Conservation (phyloP, 2,888 invertebrate species). For the Pheosia tremula region DNA sequence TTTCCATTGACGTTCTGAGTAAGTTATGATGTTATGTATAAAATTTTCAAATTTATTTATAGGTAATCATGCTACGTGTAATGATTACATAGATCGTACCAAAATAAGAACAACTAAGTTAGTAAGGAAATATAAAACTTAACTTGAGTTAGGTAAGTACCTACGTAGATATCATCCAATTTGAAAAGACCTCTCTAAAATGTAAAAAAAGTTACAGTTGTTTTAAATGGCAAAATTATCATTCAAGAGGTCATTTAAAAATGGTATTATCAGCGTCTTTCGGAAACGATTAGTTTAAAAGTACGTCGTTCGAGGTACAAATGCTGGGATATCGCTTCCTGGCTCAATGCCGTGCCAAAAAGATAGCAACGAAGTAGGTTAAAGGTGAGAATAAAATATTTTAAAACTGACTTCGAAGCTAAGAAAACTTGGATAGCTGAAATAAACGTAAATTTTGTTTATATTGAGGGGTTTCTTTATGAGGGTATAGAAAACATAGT, state of each 20-base stretch:
- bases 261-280: not conserved
- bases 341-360: conserved; percentile 23
- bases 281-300: conserved; percentile 11
- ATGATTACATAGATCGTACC: no score
- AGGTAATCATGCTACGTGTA: not conserved
- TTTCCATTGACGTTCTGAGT: conserved; percentile 21
- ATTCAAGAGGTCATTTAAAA: not conserved
- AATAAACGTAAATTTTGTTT: conserved; percentile 1
- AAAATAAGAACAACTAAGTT: no score
- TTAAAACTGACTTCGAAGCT: conserved; percentile 8
- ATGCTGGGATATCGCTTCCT: conserved; percentile 19
- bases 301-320: conserved; percentile 17
- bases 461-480: conserved; percentile 5
- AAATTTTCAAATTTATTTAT: not conserved
- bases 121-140: no score
- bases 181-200: not conserved
- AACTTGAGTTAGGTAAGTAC: not conserved
- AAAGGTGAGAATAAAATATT: conserved; percentile 17
- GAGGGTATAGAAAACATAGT: not conserved
- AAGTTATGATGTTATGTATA: conserved; percentile 16
- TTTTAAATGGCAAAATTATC: not conserved
- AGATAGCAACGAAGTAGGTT: conserved; percentile 20
- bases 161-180: not conserved
- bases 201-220: no score
- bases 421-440: conserved; percentile 5